Conservation (phyloP, 2,888 invertebrate genomes). For the Xestoiulus laeticollis region DNA sequence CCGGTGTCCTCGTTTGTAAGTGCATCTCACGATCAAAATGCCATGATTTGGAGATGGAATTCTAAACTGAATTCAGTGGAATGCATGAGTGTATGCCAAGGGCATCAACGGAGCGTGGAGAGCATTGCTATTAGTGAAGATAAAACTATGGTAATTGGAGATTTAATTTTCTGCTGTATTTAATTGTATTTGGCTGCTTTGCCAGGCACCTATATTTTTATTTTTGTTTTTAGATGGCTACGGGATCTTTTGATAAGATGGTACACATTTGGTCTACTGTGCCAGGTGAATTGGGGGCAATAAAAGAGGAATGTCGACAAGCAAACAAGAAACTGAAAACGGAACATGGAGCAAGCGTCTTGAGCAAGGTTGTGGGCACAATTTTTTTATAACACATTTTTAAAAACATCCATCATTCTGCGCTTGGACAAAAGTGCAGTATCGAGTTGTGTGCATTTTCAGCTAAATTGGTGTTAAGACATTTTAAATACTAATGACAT, state of each 20-base stretch:
- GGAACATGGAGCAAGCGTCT: conserved; percentile 57
- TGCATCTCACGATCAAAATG: conserved; percentile 92
- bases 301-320: conserved; percentile 57
- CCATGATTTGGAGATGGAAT: conserved; percentile 90
- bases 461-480: no score
- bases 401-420: no score
- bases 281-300: conserved; percentile 59
- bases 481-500: no score
- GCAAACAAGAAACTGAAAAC: conserved; percentile 55
- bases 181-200: background rate
- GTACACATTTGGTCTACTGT: conserved; percentile 86
- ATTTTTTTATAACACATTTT: background rate
- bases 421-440: no score
- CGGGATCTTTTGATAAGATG: conserved; percentile 92
- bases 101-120: conserved; percentile 93
- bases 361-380: conserved; percentile 54
- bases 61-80: conserved; percentile 77
- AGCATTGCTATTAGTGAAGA: conserved; percentile 81
- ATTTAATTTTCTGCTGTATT: no score
- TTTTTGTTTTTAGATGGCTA: conserved; percentile 69
- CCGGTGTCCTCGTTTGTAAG: conserved; percentile 61
- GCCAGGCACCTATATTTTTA: background rate
- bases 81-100: conserved; percentile 82
- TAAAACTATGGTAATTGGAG: conserved; percentile 64
- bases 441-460: no score